phyloP scores from a whole-genome alignment of 2,888 invertebrate species.

The Parnassius mnemosyne region DNA sequence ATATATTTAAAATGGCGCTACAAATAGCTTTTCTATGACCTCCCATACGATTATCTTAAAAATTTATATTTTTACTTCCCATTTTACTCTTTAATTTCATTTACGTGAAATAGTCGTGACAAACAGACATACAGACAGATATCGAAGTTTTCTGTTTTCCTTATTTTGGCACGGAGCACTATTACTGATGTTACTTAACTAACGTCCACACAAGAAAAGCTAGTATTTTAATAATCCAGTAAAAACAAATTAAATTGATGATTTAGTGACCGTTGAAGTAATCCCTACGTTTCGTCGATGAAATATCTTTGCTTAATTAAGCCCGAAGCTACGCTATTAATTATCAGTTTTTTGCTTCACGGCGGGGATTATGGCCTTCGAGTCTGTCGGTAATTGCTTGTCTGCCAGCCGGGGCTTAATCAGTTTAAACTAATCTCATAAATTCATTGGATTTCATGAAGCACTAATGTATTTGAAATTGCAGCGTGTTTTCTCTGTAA shows the following conservation, averaged over 20 bases:
- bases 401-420: constrained; percentile 26
- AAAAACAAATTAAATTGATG: background rate
- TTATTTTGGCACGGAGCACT: too few species aligned
- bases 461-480: constrained; percentile 1
- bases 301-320: constrained; percentile 18
- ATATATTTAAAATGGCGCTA: too few species aligned
- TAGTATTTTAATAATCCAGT: too few species aligned
- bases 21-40: too few species aligned
- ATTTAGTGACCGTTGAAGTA: background rate
- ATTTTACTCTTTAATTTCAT: too few species aligned
- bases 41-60: too few species aligned
- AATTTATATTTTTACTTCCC: too few species aligned
- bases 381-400: constrained; percentile 26
- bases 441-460: constrained; percentile 21
- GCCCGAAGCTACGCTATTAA: constrained; percentile 19
- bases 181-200: too few species aligned
- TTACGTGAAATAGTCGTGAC: too few species aligned
- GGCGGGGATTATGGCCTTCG: constrained; percentile 25
- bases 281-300: constrained; percentile 7
- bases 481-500: constrained; percentile 3
- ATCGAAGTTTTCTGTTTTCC: too few species aligned
- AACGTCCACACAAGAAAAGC: too few species aligned
- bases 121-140: too few species aligned
- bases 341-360: constrained; percentile 31
- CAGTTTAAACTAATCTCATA: constrained; percentile 35